These are phyloP conservation scores for Tetrax tetrax DNA, from an alignment of 2,113 vertebrate genomes.

Conservation along the genomic window DNA sequence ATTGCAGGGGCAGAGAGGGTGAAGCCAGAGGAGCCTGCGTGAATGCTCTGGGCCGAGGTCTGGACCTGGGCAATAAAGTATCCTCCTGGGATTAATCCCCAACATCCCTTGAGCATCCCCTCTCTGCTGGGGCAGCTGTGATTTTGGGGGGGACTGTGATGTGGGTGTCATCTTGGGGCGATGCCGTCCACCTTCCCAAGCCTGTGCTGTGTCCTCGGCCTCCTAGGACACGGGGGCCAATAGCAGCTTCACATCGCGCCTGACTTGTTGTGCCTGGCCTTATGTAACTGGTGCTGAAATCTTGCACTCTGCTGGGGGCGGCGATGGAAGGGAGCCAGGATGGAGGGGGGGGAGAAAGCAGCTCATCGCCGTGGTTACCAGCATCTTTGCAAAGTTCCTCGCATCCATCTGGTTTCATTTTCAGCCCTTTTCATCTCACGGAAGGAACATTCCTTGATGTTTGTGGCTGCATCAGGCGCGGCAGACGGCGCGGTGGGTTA, in stretches of 20 bases:
- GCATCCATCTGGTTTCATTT: slow-evolving; percentile 1
- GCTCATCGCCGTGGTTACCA: slow-evolving; percentile 23
- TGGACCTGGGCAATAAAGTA: neutral
- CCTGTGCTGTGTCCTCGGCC: neutral
- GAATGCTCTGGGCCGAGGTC: fast-evolving
- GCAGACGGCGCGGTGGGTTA: neutral
- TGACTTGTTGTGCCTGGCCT: neutral
- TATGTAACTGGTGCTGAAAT: neutral
- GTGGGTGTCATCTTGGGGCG: neutral
- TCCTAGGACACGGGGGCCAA: neutral
- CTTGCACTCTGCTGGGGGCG: neutral
- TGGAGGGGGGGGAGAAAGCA: neutral
- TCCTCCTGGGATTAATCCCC: neutral
- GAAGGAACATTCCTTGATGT: neutral
- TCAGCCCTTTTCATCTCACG: neutral
- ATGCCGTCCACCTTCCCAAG: neutral
- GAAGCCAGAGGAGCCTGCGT: fast-evolving
- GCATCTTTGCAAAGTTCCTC: neutral
- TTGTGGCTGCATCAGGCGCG: neutral
- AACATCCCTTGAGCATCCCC: neutral
- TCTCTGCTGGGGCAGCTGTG: neutral
- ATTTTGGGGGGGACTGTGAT: fast-evolving
- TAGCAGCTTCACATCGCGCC: neutral
- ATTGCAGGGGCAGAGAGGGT: fast-evolving
- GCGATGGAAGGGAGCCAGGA: neutral